A percentile compares a stretch with the other conserved stretches of the same genome.
Evolutionary conservation across 2,113 vertebrate species (phyloP).

Genomic region (Platysternon megacephalum): DNA sequence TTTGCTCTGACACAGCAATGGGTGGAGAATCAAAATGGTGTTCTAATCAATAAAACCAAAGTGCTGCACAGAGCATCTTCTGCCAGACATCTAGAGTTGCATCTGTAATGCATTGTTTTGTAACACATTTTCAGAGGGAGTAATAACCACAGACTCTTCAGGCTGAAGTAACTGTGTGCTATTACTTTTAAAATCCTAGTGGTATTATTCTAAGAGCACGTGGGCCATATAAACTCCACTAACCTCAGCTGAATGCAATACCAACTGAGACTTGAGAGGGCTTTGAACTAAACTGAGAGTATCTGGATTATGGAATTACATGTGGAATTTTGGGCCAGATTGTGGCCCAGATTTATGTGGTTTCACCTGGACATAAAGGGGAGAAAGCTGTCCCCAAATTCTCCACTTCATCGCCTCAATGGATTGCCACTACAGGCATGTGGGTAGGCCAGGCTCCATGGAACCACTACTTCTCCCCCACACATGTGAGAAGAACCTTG

Average conservation of each 20-base stretch:
- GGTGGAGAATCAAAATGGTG: background rate
- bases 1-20: background rate
- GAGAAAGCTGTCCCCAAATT: rapidly evolving
- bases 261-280: background rate
- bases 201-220: background rate
- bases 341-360: background rate
- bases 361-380: background rate
- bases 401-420: background rate
- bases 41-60: background rate
- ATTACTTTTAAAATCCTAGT: background rate
- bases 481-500: background rate
- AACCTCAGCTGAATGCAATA: background rate
- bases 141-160: background rate
- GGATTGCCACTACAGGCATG: background rate
- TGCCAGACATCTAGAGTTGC: background rate
- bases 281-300: background rate
- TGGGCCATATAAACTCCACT: background rate
- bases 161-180: background rate
- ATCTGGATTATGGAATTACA: background rate
- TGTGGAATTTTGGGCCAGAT: background rate
- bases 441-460: background rate
- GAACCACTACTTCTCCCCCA: background rate
- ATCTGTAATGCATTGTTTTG: background rate
- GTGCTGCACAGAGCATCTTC: background rate
- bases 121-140: background rate